Evolutionary conservation across 2,888 invertebrate genomes (phyloP).

Genomic region (Chymomyza amoena): DNA sequence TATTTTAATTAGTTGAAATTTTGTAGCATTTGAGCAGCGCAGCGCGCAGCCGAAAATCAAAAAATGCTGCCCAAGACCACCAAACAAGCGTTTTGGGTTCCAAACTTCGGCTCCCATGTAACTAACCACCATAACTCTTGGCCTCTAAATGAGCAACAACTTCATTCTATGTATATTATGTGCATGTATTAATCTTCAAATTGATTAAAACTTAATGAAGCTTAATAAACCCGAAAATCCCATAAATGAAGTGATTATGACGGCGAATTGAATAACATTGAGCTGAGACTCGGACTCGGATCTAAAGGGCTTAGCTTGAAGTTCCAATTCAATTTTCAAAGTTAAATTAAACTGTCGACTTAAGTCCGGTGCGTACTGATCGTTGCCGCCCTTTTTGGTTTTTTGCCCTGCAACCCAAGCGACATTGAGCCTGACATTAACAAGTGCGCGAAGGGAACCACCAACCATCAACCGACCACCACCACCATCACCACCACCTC

Average conservation of each 20-base stretch:
- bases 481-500: conserved; percentile 6
- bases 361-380: conserved; percentile 34
- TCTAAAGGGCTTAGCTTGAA: conserved; percentile 38
- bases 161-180: neutral
- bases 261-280: conserved; percentile 18
- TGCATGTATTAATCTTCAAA: conserved; percentile 20
- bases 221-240: conserved; percentile 65
- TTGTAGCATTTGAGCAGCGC: neutral
- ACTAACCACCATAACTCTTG: conserved; percentile 53
- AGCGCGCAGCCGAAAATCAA: neutral
- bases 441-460: conserved; percentile 49
- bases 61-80: conserved; percentile 44
- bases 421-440: conserved; percentile 71
- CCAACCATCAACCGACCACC: conserved; percentile 10
- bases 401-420: conserved; percentile 20
- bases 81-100: conserved; percentile 28
- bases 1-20: conserved; percentile 68
- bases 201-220: conserved; percentile 73
- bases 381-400: neutral
- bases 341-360: conserved; percentile 71
- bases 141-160: neutral
- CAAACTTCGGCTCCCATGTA: conserved; percentile 17
- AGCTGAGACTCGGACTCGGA: conserved; percentile 4
- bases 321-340: conserved; percentile 57
- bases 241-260: conserved; percentile 66